A percentile compares a stretch with the other conserved stretches of the same genome.
Evolutionary conservation across 2,113 vertebrate genomes (phyloP).

Genomic region (Nesoenas mayeri): DNA sequence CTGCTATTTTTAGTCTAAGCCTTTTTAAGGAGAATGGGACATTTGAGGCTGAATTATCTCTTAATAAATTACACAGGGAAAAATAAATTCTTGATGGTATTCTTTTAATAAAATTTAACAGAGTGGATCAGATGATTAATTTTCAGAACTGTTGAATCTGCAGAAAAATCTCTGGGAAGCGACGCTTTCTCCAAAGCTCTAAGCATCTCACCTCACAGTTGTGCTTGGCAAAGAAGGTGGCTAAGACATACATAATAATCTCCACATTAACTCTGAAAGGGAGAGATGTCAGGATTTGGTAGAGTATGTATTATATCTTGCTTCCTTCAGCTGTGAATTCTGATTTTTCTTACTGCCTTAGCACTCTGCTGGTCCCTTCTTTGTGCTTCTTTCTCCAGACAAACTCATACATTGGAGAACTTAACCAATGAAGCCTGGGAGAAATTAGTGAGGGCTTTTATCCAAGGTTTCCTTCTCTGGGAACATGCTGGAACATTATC

Average conservation of each 20-base stretch:
- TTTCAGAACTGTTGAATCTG: not conserved
- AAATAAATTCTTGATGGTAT: not conserved
- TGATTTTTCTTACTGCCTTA: not conserved
- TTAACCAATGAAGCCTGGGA: not conserved
- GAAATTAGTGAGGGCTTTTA: not conserved
- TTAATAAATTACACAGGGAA: not conserved
- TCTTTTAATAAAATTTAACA: not conserved
- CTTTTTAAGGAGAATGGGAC: not conserved
- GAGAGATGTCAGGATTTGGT: not conserved
- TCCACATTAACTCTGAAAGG: rapidly evolving
- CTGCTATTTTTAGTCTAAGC: not conserved
- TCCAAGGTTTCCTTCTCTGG: not conserved
- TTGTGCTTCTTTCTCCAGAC: not conserved
- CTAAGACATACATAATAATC: not conserved
- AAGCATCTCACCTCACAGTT: not conserved
- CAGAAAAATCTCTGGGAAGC: not conserved
- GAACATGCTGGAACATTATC: not conserved
- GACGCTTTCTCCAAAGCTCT: not conserved
- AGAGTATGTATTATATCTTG: not conserved
- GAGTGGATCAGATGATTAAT: not conserved
- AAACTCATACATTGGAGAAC: not conserved
- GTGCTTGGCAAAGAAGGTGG: not conserved
- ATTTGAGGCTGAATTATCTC: not conserved
- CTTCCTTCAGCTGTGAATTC: not conserved
- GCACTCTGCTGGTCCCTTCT: not conserved